Conservation (phyloP, 1,140 invertebrate genomes). For the Yoshiicerus persimilis region DNA sequence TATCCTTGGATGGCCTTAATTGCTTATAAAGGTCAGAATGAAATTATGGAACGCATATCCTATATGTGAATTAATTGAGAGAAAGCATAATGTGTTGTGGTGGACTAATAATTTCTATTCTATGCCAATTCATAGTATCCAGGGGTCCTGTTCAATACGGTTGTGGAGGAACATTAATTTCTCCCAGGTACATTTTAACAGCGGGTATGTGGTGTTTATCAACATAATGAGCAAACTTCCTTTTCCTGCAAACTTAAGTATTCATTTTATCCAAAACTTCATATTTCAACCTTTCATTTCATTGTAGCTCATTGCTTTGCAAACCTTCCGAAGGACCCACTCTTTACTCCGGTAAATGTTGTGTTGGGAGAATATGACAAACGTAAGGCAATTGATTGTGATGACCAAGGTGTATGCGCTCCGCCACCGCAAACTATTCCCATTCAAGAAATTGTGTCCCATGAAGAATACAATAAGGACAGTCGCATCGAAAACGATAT, state of each 20-base stretch:
- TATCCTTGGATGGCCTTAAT: conserved; percentile 11
- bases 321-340: not conserved
- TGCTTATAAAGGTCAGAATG: not conserved
- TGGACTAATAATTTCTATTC: not conserved
- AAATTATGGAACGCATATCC: not conserved
- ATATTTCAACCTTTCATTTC: no score
- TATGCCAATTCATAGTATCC: not conserved
- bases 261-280: no score
- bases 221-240: no score
- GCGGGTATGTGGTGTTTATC: not conserved
- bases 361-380: conserved; percentile 43
- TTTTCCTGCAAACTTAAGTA: no score
- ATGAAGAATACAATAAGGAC: conserved; percentile 42
- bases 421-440: conserved; percentile 23
- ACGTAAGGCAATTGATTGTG: conserved; percentile 37
- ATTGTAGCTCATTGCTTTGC: not conserved
- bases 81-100: no score
- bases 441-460: conserved; percentile 38
- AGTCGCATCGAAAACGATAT: conserved; percentile 48
- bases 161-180: not conserved
- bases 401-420: conserved; percentile 20
- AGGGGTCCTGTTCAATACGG: not conserved
- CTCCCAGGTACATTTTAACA: not conserved
- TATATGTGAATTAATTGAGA: not conserved
- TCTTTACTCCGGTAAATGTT: not conserved